A percentile compares a stretch with the other conserved stretches of the same genome.
Conservation (phyloP, 1,140 invertebrate species). For the Rhopalosiphum padi region DNA sequence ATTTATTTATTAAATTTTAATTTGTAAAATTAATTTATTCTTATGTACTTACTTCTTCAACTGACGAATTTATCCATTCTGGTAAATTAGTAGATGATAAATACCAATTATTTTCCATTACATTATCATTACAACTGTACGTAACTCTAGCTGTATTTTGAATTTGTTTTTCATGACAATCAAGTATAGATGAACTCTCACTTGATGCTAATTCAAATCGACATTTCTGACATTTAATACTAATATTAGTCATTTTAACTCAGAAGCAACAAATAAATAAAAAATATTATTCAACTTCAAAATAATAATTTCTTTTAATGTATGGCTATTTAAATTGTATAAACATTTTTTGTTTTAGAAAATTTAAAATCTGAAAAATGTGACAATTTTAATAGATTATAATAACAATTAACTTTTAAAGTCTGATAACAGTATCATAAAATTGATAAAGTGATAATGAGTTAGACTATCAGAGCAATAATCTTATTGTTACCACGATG, state of each 20-base stretch:
- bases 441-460: neutral
- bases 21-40: neutral
- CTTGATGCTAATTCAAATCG: constrained; percentile 51
- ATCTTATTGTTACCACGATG: constrained; percentile 30
- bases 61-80: constrained; percentile 59
- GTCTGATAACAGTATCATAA: no score
- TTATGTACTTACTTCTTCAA: constrained; percentile 59
- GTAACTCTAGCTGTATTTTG: constrained; percentile 38
- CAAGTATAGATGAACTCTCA: constrained; percentile 32
- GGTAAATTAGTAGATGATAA: constrained; percentile 59
- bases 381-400: neutral
- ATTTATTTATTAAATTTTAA: neutral
- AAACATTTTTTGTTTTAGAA: neutral
- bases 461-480: neutral
- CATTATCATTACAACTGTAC: constrained; percentile 52
- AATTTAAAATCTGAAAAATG: neutral
- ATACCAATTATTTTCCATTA: constrained; percentile 59
- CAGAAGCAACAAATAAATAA: neutral
- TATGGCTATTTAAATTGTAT: neutral
- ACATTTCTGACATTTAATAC: constrained; percentile 60
- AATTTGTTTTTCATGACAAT: constrained; percentile 47
- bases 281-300: neutral
- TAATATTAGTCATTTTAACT: constrained; percentile 53
- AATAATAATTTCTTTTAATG: neutral
- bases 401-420: no score